Percentiles rank a stretch among this genome's conserved stretches.
These are phyloP conservation scores for Brachyopa scutellaris DNA, from an alignment of 2,888 invertebrate species.

Conservation along the genomic window DNA sequence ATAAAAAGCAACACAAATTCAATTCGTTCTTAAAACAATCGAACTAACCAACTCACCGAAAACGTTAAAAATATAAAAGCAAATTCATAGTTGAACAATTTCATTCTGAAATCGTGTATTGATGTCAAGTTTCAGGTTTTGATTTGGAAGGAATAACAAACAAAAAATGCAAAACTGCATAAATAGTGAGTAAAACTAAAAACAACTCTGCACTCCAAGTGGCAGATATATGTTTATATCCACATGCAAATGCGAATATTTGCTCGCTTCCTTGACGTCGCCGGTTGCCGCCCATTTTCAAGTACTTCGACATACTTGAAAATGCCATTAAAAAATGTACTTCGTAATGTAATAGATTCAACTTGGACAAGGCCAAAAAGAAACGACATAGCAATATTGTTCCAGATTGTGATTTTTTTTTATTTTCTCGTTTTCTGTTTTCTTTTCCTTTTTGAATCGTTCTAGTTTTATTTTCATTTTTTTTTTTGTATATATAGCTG, in stretches of 20 bases:
- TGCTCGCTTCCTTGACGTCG: neutral
- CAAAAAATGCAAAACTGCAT: neutral
- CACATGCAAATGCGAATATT: no score
- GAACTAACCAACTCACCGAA: no score
- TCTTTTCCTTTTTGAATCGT: neutral
- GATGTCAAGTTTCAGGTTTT: slow-evolving; percentile 23
- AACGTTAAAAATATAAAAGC: no score
- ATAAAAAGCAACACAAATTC: no score
- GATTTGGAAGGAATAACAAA: neutral
- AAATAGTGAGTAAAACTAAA: neutral
- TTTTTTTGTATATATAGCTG: slow-evolving; percentile 19
- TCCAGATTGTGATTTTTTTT: slow-evolving; percentile 14
- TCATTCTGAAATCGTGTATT: slow-evolving; percentile 17
- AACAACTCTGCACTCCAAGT: no score
- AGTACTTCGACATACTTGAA: slow-evolving; percentile 39
- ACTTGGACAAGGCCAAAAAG: slow-evolving; percentile 36
- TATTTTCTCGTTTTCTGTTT: neutral
- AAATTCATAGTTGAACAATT: slow-evolving; percentile 6
- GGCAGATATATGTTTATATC: no score
- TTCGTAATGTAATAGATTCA: slow-evolving; percentile 18
- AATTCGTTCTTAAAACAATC: no score
- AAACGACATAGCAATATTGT: slow-evolving; percentile 37
- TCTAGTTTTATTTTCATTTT: slow-evolving; percentile 8
- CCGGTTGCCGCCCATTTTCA: slow-evolving; percentile 21
- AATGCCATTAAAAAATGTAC: slow-evolving; percentile 39